These are phyloP conservation scores for Platysternon megacephalum DNA, from an alignment of 2,113 vertebrate species.

Conservation along the genomic window DNA sequence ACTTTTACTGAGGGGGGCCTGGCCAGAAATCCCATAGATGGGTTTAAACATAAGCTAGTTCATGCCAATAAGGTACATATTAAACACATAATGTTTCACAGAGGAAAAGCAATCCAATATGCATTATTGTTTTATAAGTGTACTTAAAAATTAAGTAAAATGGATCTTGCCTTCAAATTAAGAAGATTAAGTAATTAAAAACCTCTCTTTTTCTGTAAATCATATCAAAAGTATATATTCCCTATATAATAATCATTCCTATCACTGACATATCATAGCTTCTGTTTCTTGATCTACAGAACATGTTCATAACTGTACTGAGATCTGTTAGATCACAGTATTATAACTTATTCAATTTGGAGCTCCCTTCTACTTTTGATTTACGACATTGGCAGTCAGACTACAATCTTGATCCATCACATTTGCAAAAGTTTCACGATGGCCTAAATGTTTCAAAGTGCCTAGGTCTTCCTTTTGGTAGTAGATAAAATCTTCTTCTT, in stretches of 20 bases:
- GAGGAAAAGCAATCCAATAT: neutral
- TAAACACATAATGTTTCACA: neutral
- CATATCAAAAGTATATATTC: neutral
- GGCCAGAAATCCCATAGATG: neutral
- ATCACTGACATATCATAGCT: slow-evolving; percentile 7
- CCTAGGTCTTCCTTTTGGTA: neutral
- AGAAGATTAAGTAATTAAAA: slow-evolving; percentile 21
- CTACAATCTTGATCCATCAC: neutral
- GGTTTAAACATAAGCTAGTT: neutral
- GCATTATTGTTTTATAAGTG: neutral
- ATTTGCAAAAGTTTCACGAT: neutral
- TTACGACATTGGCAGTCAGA: slow-evolving; percentile 7
- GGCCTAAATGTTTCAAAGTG: slow-evolving; percentile 14
- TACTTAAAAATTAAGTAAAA: neutral
- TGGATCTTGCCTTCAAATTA: neutral
- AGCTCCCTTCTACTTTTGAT: slow-evolving; percentile 16
- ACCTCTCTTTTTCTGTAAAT: slow-evolving; percentile 38
- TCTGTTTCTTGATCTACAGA: slow-evolving; percentile 29
- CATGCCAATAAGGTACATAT: neutral
- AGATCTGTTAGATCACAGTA: neutral
- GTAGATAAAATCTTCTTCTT: neutral
- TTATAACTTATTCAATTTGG: neutral
- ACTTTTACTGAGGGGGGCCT: neutral
- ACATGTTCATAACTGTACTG: slow-evolving; percentile 39
- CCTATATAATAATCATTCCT: neutral